A percentile compares a stretch with the other conserved stretches of the same genome.
Evolutionary conservation across 1,140 invertebrate species (phyloP).

Genomic region (Nylanderia fulva): DNA sequence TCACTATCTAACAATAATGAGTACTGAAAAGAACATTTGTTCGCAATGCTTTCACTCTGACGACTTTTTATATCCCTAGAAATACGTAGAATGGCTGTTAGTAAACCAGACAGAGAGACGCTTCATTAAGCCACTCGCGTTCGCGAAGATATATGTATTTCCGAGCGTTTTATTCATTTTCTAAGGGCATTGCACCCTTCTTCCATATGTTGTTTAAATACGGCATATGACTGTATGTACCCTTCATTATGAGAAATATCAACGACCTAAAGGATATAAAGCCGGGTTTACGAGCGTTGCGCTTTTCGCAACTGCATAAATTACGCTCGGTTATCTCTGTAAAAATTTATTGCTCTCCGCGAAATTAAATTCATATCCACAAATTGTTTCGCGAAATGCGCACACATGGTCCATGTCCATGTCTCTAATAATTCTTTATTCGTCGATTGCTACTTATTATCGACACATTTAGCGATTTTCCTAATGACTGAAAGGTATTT

Average conservation of each 20-base stretch:
- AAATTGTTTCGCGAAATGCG: constrained; percentile 22
- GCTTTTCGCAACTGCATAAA: constrained; percentile 41
- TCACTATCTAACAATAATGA: not conserved
- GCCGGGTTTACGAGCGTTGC: constrained; percentile 12
- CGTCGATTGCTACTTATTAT: too few relatives aligned
- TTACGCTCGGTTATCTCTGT: constrained; percentile 20
- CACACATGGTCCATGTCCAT: not conserved
- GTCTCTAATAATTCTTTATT: constrained; percentile 15
- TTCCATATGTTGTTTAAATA: constrained; percentile 53
- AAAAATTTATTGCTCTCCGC: constrained; percentile 25
- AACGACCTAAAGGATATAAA: constrained; percentile 39
- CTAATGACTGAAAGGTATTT: not conserved
- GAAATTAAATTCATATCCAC: constrained; percentile 33
- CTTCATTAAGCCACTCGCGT: constrained; percentile 45
- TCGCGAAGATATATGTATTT: constrained; percentile 18
- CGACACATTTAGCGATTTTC: not conserved
- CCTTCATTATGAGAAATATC: constrained; percentile 59
- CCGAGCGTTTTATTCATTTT: constrained; percentile 31
- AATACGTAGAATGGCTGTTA: constrained; percentile 22
- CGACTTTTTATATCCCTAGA: constrained; percentile 6
- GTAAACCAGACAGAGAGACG: constrained; percentile 48
- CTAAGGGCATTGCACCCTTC: not conserved
- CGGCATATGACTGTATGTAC: constrained; percentile 11
- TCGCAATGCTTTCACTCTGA: constrained; percentile 2
- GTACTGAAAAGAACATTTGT: constrained; percentile 17